phyloP scores from a whole-genome alignment of 2,888 invertebrate genomes.

The Cerastis rubricosa region DNA sequence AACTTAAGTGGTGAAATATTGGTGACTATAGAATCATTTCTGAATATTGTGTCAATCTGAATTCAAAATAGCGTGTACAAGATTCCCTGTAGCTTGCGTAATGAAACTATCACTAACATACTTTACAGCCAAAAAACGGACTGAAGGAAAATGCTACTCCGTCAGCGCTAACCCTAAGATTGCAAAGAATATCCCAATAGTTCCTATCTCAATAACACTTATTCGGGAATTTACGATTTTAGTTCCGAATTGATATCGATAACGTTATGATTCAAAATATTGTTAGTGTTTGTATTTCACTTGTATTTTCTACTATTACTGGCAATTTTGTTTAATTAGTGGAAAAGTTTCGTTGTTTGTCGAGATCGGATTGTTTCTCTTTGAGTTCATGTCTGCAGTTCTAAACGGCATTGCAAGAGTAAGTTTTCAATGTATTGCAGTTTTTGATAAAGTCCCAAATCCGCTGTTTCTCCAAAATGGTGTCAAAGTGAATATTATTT shows the following conservation, averaged over 20 bases:
- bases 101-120: neutral
- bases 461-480: neutral
- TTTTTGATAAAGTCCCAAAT: neutral
- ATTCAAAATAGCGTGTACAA: neutral
- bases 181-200: neutral
- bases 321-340: constrained; percentile 39
- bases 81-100: neutral
- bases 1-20: neutral
- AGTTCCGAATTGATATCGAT: constrained; percentile 45
- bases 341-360: constrained; percentile 26
- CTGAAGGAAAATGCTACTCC: neutral
- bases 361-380: constrained; percentile 10
- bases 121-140: neutral
- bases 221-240: constrained; percentile 46
- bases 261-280: constrained; percentile 49
- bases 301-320: constrained; percentile 14
- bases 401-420: neutral
- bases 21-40: neutral
- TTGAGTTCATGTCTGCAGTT: neutral
- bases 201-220: constrained; percentile 37
- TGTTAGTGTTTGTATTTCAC: constrained; percentile 34
- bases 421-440: neutral
- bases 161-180: neutral
- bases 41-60: neutral
- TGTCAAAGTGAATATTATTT: neutral